Base-by-base conservation (phyloP, 2,888 invertebrate species). In the Agapostemon virescens region DNA sequence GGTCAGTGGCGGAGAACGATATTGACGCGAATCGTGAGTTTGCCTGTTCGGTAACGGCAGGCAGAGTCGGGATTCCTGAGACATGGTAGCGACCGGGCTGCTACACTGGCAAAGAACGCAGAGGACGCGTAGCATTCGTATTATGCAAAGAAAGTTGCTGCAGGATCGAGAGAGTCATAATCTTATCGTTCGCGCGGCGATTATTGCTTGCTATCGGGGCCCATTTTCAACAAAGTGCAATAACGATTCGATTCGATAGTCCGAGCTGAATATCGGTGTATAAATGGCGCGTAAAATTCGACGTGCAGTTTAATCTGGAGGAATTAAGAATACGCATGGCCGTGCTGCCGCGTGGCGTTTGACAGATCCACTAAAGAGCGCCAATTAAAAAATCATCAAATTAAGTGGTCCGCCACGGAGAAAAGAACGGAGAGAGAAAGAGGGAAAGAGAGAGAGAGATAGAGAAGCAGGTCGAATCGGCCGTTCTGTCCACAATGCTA, bases 401-500 rank as follows among this genome's bases (percentile, higher is more conserved):
- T 61, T 61, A 61, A 61, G 30, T 61, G 58, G 58, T 61, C 33
- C 58, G 11, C 58, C 33, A 33, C 11, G 30, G 2, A 55, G 55
- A 55, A 26, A 26, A 6, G 26, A 55, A 55, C 15, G 13, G 40
- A 40, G 11, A 26, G 38, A 63, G 33, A 58, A 30, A 66, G 40
- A 42, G 26, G n/a, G 33, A 49, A 17, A 45, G 15, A 52, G 23
- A 45, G 45, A 45, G 45, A 45, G 36, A 33, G 11, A 64, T 7
- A 38, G 40, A 58, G 40, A 69, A 58, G 45, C 23, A 26, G 33
- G 30, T 30, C n/a, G 45, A 87, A 89, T 90, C 88, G 85, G 86
- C 78, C 88, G 87, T 88, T 86, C 86, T 87, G 87, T 88, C 88
- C 89, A 89, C 90, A 88, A 89, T 90, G 87, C 40, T 81, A 86